Evolutionary conservation across 2,888 invertebrate species (phyloP), one percentile per base, ranked within the genome.

Genomic region (Sisyra nigra): DNA sequence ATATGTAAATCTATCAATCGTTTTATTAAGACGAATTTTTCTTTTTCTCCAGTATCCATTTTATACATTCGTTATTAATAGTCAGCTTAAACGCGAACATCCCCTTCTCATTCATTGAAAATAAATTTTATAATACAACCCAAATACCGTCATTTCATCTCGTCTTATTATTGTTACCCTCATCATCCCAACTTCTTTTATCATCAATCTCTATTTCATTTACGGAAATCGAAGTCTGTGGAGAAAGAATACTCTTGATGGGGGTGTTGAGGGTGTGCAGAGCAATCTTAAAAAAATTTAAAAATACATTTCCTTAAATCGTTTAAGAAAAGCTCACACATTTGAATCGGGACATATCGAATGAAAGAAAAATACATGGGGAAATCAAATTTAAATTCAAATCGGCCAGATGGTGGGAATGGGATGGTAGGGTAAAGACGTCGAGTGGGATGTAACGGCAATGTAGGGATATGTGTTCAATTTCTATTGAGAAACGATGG

Each of bases 251-350:
- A 35, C 35, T 3, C 17, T 35, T 35, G 8, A 15, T 13, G 9
- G 14, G 14, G 14, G 13, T 32, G n/a, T n/a, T n/a, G n/a, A n/a
- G n/a, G 7, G 38, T 14, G 18, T 11, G n/a, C 38, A 40, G 15
- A 40, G 31, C 29, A 40, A 32, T 40, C 38, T 38, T 35, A 18
- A 32, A 15, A 36, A 42, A 42, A 42, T 42, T 42, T 42, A 35
- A 42, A 42, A 42, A 42, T 35, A 42, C 42, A 42, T 42, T 42
- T 42, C 42, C 42, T 42, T 15, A 42, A 42, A 42, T 34, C 42
- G 36, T 42, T 42, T 42, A 42, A 42, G 29, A 29, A 36, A 19
- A 29, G 24, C 24, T 24, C 24, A 24, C 24, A 24, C 24, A 24
- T 24, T 24, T 24, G 7, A 24, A 24, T 24, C 24, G 24, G 7